Conservation (phyloP, 2,797 vertebrate genomes). For the Sternarchorhynchus goeldii region DNA sequence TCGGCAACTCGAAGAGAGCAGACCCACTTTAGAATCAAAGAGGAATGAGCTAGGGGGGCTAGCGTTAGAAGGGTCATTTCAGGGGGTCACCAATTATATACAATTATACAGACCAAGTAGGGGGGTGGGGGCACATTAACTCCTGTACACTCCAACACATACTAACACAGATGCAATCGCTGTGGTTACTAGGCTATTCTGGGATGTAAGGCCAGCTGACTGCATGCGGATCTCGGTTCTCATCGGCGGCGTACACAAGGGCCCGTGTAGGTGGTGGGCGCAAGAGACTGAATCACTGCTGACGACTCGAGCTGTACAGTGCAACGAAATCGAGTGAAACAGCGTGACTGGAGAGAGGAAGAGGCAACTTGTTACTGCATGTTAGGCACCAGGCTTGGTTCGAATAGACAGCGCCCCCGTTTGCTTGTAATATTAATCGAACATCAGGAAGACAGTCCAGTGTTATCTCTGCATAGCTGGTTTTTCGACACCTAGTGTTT, state of each 20-base stretch:
- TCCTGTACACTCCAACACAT: conserved; percentile 45
- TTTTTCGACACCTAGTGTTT: conserved; percentile 9
- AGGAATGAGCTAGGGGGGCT: conserved; percentile 39
- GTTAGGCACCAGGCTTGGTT: not conserved
- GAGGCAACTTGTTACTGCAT: not conserved
- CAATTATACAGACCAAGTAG: conserved; percentile 47
- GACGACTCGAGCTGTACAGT: conserved; percentile 41
- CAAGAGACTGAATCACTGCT: conserved; percentile 54
- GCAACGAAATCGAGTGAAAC: conserved; percentile 21
- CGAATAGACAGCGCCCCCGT: not conserved
- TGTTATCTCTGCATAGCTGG: conserved; percentile 34
- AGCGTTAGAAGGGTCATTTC: conserved; percentile 43
- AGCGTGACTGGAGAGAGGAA: conserved; percentile 1
- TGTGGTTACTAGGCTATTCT: conserved; percentile 60
- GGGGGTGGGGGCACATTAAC: conserved; percentile 51
- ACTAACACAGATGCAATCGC: conserved; percentile 51
- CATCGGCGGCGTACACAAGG: conserved; percentile 46
- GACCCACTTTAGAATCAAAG: conserved; percentile 48
- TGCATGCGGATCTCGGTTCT: conserved; percentile 56
- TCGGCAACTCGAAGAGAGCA: conserved; percentile 41
- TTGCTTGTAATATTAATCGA: not conserved
- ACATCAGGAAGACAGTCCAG: not conserved
- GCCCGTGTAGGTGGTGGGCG: conserved; percentile 56
- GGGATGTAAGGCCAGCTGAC: conserved; percentile 59
- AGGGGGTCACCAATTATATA: conserved; percentile 52